phyloP scores from a whole-genome alignment of 2,797 vertebrate genomes.

The Mionectes olivaceus region DNA sequence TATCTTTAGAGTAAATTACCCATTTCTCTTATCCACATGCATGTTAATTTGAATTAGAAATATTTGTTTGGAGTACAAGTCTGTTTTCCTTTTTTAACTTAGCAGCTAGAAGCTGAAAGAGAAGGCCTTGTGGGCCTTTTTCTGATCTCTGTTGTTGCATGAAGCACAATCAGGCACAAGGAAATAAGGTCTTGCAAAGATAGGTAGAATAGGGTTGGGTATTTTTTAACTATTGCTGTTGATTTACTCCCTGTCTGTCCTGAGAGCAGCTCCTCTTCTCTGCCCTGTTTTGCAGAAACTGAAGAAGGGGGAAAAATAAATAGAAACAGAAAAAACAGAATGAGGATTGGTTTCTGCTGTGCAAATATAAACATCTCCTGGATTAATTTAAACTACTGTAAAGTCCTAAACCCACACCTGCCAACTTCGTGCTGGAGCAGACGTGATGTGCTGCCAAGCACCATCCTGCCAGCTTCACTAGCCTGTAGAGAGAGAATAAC shows the following conservation, averaged over 20 bases:
- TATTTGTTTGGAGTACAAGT: not conserved
- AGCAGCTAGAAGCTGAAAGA: not conserved
- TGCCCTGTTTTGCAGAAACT: not conserved
- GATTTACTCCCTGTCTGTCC: not conserved
- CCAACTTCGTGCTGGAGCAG: not conserved
- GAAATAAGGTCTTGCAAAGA: not conserved
- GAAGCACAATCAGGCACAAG: rapidly evolving
- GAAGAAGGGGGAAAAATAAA: not conserved
- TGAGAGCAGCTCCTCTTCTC: not conserved
- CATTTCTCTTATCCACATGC: not conserved
- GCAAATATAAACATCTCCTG: not conserved
- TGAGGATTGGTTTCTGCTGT: not conserved
- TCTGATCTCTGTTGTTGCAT: not conserved
- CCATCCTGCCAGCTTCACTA: not conserved
- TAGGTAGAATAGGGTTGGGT: not conserved
- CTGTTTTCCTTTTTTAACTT: not conserved
- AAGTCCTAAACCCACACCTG: not conserved
- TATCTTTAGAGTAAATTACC: not conserved
- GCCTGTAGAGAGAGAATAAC: not conserved
- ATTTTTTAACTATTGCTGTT: not conserved
- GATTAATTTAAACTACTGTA: not conserved
- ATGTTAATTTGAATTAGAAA: not conserved
- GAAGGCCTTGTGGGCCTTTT: not conserved
- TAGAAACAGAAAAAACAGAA: not conserved
- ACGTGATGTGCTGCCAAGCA: not conserved